phyloP scores from a whole-genome alignment of 2,888 invertebrate species.

The Drosophila prostipennis region DNA sequence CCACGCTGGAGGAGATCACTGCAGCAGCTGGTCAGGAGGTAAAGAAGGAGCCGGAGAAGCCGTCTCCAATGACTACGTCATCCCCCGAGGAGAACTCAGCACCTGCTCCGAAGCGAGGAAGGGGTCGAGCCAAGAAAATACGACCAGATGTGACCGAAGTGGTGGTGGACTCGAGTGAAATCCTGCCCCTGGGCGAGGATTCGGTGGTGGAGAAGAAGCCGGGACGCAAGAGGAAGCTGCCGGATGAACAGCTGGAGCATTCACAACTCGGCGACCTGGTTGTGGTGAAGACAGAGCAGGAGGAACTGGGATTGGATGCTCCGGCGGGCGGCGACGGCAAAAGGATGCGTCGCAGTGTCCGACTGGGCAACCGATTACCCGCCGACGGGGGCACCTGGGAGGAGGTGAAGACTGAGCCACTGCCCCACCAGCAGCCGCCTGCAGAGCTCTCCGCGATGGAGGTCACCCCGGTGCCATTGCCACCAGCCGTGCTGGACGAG shows the following conservation, averaged over 20 bases:
- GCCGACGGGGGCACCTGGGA: conserved; percentile 49
- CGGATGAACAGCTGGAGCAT: conserved; percentile 54
- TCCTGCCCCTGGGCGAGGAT: neutral
- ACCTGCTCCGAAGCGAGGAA: conserved; percentile 70
- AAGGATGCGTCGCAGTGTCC: conserved; percentile 81
- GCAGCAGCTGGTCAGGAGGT: conserved; percentile 25
- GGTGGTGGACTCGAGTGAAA: conserved; percentile 23
- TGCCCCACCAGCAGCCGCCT: conserved; percentile 8
- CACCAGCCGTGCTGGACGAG: conserved; percentile 57
- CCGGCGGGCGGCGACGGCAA: conserved; percentile 70
- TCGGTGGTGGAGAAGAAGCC: conserved; percentile 62
- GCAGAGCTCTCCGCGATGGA: conserved; percentile 24
- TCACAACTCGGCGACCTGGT: conserved; percentile 27
- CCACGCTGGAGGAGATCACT: conserved; percentile 1
- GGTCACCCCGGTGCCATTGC: neutral
- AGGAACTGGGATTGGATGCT: conserved; percentile 31
- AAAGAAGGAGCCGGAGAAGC: conserved; percentile 61
- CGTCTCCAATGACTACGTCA: neutral
- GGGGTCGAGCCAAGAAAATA: conserved; percentile 75
- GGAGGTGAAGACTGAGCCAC: conserved; percentile 67
- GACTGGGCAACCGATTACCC: conserved; percentile 78
- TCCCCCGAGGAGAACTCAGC: conserved; percentile 7
- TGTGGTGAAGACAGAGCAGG: conserved; percentile 66
- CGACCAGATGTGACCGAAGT: conserved; percentile 47
- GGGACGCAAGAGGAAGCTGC: conserved; percentile 69